Conservation (phyloP, 2,797 vertebrate genomes). For the Anolis apletophallus region DNA sequence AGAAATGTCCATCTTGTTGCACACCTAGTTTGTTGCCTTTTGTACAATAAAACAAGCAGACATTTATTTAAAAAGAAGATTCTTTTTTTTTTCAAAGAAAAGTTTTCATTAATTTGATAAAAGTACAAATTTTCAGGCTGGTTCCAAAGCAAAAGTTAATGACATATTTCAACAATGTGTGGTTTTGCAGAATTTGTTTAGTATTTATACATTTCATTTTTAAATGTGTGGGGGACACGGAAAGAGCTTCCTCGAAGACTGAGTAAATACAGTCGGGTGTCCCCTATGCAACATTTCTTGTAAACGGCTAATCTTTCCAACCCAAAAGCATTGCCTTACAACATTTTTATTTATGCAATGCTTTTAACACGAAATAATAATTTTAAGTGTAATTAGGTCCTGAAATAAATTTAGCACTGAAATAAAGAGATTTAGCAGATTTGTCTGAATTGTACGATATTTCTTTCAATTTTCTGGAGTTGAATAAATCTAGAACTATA, state of each 20-base stretch:
- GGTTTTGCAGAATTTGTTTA: constrained; percentile 36
- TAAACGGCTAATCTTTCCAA: too few relatives aligned
- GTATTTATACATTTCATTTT: constrained; percentile 54
- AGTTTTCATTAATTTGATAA: constrained; percentile 15
- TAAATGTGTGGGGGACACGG: not conserved
- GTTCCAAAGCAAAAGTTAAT: constrained; percentile 16
- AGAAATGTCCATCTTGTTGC: not conserved
- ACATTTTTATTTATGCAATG: too few relatives aligned
- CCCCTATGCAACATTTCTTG: too few relatives aligned
- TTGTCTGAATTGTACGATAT: constrained; percentile 29
- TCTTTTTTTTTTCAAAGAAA: not conserved
- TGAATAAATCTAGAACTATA: not conserved
- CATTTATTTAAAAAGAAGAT: not conserved
- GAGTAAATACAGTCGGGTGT: too few relatives aligned
- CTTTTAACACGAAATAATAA: too few relatives aligned
- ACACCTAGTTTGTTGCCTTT: not conserved
- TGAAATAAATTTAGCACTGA: not conserved
- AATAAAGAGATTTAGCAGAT: constrained; percentile 36
- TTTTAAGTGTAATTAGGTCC: constrained; percentile 39
- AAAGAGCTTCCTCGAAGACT: too few relatives aligned
- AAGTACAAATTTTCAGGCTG: not conserved
- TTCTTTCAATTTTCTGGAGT: constrained; percentile 11
- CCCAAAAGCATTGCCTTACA: too few relatives aligned
- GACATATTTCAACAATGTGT: not conserved
- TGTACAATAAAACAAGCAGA: not conserved